Percentiles rank a stretch among this genome's conserved stretches.
Evolutionary conservation across 2,113 vertebrate species (phyloP).

Genomic region (Tapirus terrestris): DNA sequence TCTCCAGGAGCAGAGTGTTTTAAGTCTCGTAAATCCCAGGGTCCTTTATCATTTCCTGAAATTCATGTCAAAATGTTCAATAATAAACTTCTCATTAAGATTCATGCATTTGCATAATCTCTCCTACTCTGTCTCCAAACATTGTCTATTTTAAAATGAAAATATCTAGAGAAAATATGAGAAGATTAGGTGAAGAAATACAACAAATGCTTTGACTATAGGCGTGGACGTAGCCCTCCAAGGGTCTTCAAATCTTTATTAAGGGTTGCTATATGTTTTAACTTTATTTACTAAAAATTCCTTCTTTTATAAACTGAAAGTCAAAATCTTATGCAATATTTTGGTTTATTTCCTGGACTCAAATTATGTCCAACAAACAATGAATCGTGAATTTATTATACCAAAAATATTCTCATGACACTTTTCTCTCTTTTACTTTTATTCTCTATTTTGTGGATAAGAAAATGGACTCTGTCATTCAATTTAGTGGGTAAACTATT

Average conservation of each 20-base stretch:
- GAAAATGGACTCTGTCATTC: neutral
- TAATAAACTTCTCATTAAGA: constrained; percentile 73
- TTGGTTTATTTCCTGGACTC: neutral
- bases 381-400: neutral
- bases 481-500: neutral
- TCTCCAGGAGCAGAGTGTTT: constrained; percentile 44
- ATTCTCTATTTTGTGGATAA: constrained; percentile 2
- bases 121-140: constrained; percentile 43
- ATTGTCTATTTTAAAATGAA: constrained; percentile 62
- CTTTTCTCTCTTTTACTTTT: neutral
- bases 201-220: constrained; percentile 20
- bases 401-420: neutral
- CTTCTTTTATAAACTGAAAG: neutral
- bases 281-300: constrained; percentile 11
- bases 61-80: constrained; percentile 68
- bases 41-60: constrained; percentile 74
- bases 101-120: constrained; percentile 76
- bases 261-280: neutral
- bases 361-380: constrained; percentile 13
- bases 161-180: constrained; percentile 55
- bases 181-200: constrained; percentile 43
- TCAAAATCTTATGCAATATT: constrained; percentile 7
- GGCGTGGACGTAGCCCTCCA: neutral
- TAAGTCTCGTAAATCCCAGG: constrained; percentile 53
- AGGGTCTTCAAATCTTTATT: neutral